Evolutionary conservation across 2,113 vertebrate genomes (phyloP), one percentile per base, ranked within the genome.

Genomic region (Lampris incognitus): DNA sequence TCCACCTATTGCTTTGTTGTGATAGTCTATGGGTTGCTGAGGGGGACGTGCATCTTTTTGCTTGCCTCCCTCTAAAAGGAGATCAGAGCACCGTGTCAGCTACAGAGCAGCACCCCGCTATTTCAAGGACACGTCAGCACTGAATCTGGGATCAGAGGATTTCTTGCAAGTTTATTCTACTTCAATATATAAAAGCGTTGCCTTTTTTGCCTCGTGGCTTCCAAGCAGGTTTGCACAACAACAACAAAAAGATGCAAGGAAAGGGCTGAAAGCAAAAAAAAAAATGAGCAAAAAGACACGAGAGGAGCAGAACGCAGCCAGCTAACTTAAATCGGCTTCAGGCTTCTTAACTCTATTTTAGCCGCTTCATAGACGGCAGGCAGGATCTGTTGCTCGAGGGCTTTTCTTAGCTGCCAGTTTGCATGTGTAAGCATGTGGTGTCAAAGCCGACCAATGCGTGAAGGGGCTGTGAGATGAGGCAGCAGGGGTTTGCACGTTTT

Each of bases 331-430:
- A 44, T 67, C 66, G 36, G 69, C 76, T n/a, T 10, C 24, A 51
- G 54, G 5, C 51, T 65, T 39, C 46, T 60, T 70, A 5, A 40
- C 54, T 77, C 77, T 83, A 46, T 70, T 82, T 69, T 52, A 66
- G 6, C 82, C 84, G 66, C 79, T 87, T 88, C 88, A 81, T 88
- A 90, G 66, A 91, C 68, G 86, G 86, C 54, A 73, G 62, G 59
- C 48, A 49, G 70, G 52, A 60, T 56, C 42, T 75, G 66, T 65
- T 2, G 2, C 36, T 76, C 24, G 38, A 1, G 57, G 74, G 75
- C 86, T 92, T 90, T 91, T 91, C 79, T 92, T 91, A 92, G 87
- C 76, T 76, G 74, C 66, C 67, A 55, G 54, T 72, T 71, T 81
- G 88, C 79, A 74, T 80, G 80, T 80, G 81, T 83, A 83, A 87